These are phyloP conservation scores for Xiphorhynchus elegans DNA, from an alignment of 2,113 vertebrate species.

Conservation along the genomic window DNA sequence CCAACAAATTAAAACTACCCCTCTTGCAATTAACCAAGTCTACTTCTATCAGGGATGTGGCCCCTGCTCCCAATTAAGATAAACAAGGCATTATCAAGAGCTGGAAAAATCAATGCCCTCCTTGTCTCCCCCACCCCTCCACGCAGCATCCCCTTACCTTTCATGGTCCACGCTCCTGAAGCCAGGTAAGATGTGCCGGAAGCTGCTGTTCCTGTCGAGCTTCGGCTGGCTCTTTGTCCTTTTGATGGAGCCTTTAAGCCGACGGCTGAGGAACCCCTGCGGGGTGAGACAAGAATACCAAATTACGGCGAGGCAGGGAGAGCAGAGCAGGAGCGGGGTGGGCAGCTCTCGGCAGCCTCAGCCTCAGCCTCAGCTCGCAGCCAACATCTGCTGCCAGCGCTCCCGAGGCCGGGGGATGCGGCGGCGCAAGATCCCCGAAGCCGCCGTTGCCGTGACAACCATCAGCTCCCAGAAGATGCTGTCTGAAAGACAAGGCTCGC, in stretches of 20 bases:
- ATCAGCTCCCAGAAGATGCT: constrained; percentile 70
- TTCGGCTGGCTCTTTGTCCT: constrained; percentile 99
- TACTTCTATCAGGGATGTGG: background rate
- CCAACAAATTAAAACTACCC: background rate
- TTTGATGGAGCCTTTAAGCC: constrained; percentile 97
- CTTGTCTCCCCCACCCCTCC: background rate
- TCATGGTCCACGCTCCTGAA: constrained; percentile 95
- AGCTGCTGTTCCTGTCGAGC: constrained; percentile 98
- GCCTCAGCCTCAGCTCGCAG: too few species aligned
- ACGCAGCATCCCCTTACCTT: constrained; percentile 75
- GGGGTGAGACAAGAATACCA: constrained; percentile 75
- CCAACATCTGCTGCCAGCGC: constrained; percentile 70
- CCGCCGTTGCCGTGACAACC: constrained; percentile 87
- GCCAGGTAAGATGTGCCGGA: constrained; percentile 95
- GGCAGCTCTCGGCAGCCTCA: background rate
- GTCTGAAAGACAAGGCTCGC: constrained; percentile 50
- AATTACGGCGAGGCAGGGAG: background rate
- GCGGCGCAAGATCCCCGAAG: constrained; percentile 78
- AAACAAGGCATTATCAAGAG: background rate
- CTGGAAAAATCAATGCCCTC: background rate
- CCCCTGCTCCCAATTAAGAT: background rate
- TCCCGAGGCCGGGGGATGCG: constrained; percentile 63
- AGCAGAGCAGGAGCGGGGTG: background rate
- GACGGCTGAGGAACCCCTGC: constrained; percentile 90
- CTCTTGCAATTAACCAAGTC: background rate